Evolutionary conservation across 2,888 invertebrate genomes (phyloP).

Genomic region (Chaitophorus viminalis): DNA sequence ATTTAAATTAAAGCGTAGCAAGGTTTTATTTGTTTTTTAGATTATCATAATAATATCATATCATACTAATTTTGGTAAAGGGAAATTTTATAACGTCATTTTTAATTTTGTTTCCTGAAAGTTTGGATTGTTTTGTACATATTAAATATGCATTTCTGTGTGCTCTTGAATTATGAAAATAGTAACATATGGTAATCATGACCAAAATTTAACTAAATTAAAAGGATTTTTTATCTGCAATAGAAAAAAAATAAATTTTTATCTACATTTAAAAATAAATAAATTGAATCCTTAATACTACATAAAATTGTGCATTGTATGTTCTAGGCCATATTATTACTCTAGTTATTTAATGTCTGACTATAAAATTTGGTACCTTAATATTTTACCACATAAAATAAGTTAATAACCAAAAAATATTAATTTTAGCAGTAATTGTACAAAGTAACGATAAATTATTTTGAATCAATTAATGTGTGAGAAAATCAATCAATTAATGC

Average conservation of each 20-base stretch:
- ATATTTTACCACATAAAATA: no score
- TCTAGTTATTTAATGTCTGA: no score
- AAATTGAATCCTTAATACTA: not conserved
- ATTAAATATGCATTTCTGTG: not conserved
- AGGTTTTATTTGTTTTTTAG: not conserved
- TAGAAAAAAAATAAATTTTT: not conserved
- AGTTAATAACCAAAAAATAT: no score
- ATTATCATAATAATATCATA: no score
- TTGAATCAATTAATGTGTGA: not conserved
- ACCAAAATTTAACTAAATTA: not conserved
- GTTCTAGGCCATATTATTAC: no score
- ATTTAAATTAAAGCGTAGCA: not conserved
- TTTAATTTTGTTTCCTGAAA: not conserved
- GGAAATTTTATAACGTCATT: not conserved
- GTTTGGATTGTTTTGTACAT: not conserved
- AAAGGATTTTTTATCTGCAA: not conserved
- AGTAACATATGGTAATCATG: not conserved
- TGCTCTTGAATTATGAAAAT: not conserved
- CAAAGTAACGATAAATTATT: not conserved
- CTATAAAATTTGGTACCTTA: no score
- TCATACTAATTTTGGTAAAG: not conserved
- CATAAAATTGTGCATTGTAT: not conserved
- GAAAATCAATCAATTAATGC: not conserved
- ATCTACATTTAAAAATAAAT: not conserved
- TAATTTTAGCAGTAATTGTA: no score